Conservation (phyloP, 1,140 invertebrate genomes). For the Lanistes nyassanus region DNA sequence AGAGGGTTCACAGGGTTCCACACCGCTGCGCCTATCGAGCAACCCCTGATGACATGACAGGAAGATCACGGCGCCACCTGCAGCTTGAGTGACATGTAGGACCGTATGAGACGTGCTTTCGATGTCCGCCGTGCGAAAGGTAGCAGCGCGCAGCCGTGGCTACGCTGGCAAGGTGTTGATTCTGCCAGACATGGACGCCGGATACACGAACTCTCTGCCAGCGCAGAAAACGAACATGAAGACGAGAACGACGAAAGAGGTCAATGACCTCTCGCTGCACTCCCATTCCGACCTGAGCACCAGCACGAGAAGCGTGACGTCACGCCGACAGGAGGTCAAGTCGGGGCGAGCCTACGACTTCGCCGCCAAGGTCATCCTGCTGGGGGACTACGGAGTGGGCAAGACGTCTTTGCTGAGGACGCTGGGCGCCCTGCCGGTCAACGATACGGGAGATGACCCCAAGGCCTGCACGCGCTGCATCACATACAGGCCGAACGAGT, state of each 20-base stretch:
- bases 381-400: conserved; percentile 45
- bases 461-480: background rate
- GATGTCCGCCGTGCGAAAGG: too few species aligned
- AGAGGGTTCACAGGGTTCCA: too few species aligned
- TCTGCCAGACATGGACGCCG: background rate
- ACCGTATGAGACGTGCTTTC: too few species aligned
- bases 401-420: conserved; percentile 39
- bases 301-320: background rate
- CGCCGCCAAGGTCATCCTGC: conserved; percentile 37
- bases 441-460: background rate
- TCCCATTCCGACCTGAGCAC: background rate
- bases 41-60: too few species aligned
- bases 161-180: background rate
- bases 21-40: too few species aligned
- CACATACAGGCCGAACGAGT: conserved; percentile 17
- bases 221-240: background rate
- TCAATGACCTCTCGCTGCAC: background rate
- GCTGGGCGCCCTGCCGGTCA: conserved; percentile 13
- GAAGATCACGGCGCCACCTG: too few species aligned
- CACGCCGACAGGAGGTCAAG: background rate
- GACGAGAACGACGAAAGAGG: background rate
- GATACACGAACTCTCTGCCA: background rate
- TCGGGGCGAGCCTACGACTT: conserved; percentile 20
- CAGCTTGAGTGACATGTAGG: too few species aligned
- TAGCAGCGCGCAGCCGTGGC: too few species aligned